These are phyloP conservation scores for Leptoteleia sp. DNA, from an alignment of 1,140 invertebrate species.

Conservation along the genomic window DNA sequence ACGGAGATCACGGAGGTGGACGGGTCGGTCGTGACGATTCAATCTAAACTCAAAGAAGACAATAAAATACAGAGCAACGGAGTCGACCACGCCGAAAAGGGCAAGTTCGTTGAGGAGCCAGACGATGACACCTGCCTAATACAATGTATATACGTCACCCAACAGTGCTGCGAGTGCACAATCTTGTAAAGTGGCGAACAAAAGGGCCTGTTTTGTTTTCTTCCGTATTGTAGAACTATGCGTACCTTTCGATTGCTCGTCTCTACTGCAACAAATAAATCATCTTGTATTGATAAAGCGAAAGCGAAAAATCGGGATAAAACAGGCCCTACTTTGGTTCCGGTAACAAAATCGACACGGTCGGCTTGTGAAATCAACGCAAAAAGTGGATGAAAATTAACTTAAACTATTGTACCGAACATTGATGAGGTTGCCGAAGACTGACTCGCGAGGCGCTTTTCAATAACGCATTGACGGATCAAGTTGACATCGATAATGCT, in stretches of 20 bases:
- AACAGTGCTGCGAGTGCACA: conserved; percentile 79
- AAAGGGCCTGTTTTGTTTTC: background rate
- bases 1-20: conserved; percentile 70
- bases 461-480: too few relatives aligned
- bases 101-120: conserved; percentile 54
- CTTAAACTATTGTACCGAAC: conserved; percentile 3
- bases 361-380: background rate
- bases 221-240: background rate
- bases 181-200: conserved; percentile 71
- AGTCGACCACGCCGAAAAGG: conserved; percentile 63
- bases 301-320: too few relatives aligned
- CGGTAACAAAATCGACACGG: too few relatives aligned
- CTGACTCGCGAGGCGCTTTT: conserved; percentile 10
- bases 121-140: conserved; percentile 77
- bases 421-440: conserved; percentile 2
- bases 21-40: conserved; percentile 67
- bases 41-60: conserved; percentile 70
- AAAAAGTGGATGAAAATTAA: conserved; percentile 1
- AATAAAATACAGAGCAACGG: conserved; percentile 74
- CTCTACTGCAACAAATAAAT: too few relatives aligned
- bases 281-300: too few relatives aligned
- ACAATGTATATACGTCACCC: conserved; percentile 77
- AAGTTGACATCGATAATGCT: too few relatives aligned
- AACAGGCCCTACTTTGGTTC: too few relatives aligned
- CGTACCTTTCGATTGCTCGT: background rate